phyloP scores from a whole-genome alignment of 2,888 invertebrate species.

The Balanococcus diminutus region DNA sequence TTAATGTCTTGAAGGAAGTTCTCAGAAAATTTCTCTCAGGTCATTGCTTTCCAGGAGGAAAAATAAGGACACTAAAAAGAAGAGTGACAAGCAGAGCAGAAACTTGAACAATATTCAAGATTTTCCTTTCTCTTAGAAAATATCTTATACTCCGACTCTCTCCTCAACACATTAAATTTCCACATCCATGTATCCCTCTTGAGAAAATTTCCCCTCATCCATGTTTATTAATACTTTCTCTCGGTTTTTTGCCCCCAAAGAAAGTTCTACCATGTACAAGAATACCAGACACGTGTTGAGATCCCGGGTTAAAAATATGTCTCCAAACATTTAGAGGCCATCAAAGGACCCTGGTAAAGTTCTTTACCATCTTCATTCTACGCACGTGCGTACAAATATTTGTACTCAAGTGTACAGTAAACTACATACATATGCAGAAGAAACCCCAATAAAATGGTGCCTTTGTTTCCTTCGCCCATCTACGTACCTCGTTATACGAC shows the following conservation, averaged over 20 bases:
- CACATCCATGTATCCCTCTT: neutral
- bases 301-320: neutral
- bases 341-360: neutral
- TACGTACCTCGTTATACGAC: too few species aligned
- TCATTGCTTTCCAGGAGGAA: too few species aligned
- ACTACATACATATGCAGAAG: neutral
- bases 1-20: too few species aligned
- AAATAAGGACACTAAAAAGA: too few species aligned
- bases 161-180: too few species aligned
- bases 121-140: too few species aligned
- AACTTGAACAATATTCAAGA: too few species aligned
- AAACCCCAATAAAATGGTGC: neutral
- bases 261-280: neutral
- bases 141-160: too few species aligned
- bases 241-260: neutral
- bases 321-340: neutral
- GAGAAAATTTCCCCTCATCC: neutral
- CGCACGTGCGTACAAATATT: neutral
- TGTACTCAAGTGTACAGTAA: neutral
- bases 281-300: neutral
- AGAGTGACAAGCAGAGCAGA: too few species aligned
- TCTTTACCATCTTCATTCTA: neutral
- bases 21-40: too few species aligned
- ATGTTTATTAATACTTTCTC: neutral
- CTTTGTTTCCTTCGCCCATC: neutral